Base-by-base conservation (phyloP, 2,113 vertebrate species). In the Pseudolaguvia tuberculata region DNA sequence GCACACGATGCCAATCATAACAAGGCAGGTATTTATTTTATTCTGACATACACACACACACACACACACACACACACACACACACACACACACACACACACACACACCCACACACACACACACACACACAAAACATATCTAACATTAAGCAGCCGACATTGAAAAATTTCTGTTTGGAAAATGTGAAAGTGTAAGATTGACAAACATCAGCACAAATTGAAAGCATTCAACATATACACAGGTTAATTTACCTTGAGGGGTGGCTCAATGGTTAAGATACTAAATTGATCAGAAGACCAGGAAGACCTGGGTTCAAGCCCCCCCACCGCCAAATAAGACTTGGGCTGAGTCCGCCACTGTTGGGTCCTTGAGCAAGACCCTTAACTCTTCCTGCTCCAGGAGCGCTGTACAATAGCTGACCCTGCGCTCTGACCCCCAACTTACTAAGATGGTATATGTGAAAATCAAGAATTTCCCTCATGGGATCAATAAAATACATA, bases 1-100 rank as follows among this genome's bases (percentile, higher is more conserved):
- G 79, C 23, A 45, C 50, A 55, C 39, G 62, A 45, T 78, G 76
- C 66, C 79, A 72, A 62, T 81, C 76, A 81, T 70, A 51, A n/a
- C 50, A 5, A 62, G 65, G 59, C 66, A 70, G 8, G 55, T 21
- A 50, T 80, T 78, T 80, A 20, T 50, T 67, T 18, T 66, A 74
- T 58, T 29, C 20, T 57, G 69, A 78, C 76, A 63, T 65, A 63
- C 47, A 39, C 21, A 39, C 21, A 51, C 5, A 74, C 31, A 15
- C 50, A 51, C 5, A 74, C 31, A 15, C 50, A 78, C 76, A 63
- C 56, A 63, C 47, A 39, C 21, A 39, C 21, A 51, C 5, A 74
- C 31, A 15, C 50, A 78, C 76, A 63, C 56, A 63, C 47, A 39
- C 21, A 39, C 21, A 51, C 5, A 74, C 31, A 15, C 50, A 78